Evolutionary conservation across 2,797 vertebrate genomes (phyloP).

Genomic region (Champsocephalus esox): DNA sequence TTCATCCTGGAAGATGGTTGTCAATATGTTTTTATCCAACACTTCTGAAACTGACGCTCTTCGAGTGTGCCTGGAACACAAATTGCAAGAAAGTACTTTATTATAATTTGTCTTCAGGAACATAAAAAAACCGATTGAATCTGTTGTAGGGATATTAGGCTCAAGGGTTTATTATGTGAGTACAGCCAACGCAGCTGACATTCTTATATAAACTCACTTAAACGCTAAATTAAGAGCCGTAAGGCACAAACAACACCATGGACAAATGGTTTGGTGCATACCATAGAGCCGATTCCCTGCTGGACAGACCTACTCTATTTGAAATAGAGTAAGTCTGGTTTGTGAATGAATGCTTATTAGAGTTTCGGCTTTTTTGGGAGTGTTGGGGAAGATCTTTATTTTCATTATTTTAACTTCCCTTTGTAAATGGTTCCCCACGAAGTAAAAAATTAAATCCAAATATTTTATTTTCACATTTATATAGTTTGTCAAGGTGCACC

Average conservation of each 20-base stretch:
- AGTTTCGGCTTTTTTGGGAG: too few species aligned
- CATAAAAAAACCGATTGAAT: not conserved
- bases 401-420: not conserved
- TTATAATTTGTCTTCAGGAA: not conserved
- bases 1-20: constrained; percentile 63
- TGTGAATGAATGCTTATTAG: too few species aligned
- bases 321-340: too few species aligned
- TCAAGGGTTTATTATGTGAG: constrained; percentile 8
- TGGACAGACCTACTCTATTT: too few species aligned
- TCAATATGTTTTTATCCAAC: constrained; percentile 34
- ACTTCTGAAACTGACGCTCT: constrained; percentile 23
- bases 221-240: not conserved
- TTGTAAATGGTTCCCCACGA: not conserved
- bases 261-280: too few species aligned
- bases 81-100: constrained; percentile 11
- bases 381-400: not conserved
- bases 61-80: constrained; percentile 46
- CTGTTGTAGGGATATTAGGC: not conserved
- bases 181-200: not conserved
- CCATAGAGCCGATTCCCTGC: too few species aligned
- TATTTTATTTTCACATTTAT: not conserved
- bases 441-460: not conserved
- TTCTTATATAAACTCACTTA: not conserved
- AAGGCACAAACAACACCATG: too few species aligned
- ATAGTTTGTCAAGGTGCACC: not conserved